A percentile compares a stretch with the other conserved stretches of the same genome.
These are phyloP conservation scores for fruit fly (Drosophila melanogaster) DNA, from an alignment of 1,140 invertebrate species.

Conservation along the genomic window Release_6_plus_ISO1_MT NT_033777.3:9611001-9611500, in stretches of 20 bases:
- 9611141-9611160: conserved; percentile 31
- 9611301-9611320: conserved; percentile 45
- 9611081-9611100: conserved; percentile 40
- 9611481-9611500: conserved; percentile 6
- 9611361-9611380: conserved; percentile 12
- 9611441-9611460: neutral
- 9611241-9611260: conserved; percentile 25
- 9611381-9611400: conserved; percentile 25
- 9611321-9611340: conserved; percentile 23
- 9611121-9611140: conserved; percentile 42
- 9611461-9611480: no score
- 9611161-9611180: conserved; percentile 3
- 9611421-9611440: neutral
- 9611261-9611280: conserved; percentile 49
- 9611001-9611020: conserved; percentile 1
- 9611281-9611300: conserved; percentile 59
- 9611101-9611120: conserved; percentile 27
- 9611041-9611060: conserved; percentile 24
- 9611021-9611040: conserved; percentile 8
- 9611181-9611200: conserved; percentile 34
- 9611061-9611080: conserved; percentile 42
- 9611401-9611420: neutral
- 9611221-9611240: conserved; percentile 35
- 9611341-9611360: conserved; percentile 16
- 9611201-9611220: conserved; percentile 47